A percentile compares a stretch with the other conserved stretches of the same genome.
These are phyloP conservation scores for Cyclophora punctaria DNA, from an alignment of 2,888 invertebrate genomes.

Conservation along the genomic window DNA sequence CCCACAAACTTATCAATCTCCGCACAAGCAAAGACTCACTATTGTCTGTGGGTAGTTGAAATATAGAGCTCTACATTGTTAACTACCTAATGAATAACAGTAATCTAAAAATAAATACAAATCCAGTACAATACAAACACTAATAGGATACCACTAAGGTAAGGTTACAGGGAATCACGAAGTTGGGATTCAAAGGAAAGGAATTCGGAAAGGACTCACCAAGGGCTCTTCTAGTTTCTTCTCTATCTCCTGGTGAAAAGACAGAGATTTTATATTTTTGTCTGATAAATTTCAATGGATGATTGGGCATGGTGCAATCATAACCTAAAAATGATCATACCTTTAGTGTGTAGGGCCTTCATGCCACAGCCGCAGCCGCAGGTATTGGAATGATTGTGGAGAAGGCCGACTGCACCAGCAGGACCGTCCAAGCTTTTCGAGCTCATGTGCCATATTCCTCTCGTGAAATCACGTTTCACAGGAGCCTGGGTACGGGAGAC, in stretches of 20 bases:
- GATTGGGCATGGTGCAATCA: conserved; percentile 50
- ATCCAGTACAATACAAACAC: too few relatives aligned
- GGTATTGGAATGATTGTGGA: conserved; percentile 75
- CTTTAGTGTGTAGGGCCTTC: conserved; percentile 81
- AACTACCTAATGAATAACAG: too few relatives aligned
- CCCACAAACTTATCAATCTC: too few relatives aligned
- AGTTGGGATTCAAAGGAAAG: background rate
- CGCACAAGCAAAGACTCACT: too few relatives aligned
- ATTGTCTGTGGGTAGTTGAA: too few relatives aligned
- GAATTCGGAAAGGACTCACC: conserved; percentile 2
- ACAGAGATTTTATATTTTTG: conserved; percentile 4
- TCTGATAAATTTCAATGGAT: conserved; percentile 3
- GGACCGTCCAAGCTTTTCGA: conserved; percentile 54
- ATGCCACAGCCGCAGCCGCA: conserved; percentile 82
- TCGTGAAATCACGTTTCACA: conserved; percentile 78
- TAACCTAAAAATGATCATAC: conserved; percentile 68
- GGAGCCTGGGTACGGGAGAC: conserved; percentile 55
- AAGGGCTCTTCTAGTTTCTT: conserved; percentile 25
- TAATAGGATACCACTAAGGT: background rate
- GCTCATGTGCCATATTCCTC: conserved; percentile 85
- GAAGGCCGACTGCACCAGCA: conserved; percentile 42
- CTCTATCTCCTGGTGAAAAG: conserved; percentile 39
- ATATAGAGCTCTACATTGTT: too few relatives aligned
- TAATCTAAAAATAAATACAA: too few relatives aligned
- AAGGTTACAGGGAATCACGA: conserved; percentile 14